These are phyloP conservation scores for Columbina picui DNA, from an alignment of 2,113 vertebrate genomes.

Conservation along the genomic window DNA sequence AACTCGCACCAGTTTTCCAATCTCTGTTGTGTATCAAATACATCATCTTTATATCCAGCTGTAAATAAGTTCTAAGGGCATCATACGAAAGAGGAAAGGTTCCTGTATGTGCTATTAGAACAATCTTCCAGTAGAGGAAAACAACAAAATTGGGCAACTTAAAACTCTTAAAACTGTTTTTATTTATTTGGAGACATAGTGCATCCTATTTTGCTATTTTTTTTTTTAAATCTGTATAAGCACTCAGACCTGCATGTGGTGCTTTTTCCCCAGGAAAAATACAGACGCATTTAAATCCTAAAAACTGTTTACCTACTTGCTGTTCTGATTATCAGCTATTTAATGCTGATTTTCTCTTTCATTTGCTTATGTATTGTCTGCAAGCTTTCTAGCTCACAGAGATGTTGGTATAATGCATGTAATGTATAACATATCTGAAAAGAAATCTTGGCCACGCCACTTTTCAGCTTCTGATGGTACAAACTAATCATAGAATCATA, in stretches of 20 bases:
- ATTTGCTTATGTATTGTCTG: background rate
- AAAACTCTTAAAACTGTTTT: background rate
- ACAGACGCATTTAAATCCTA: background rate
- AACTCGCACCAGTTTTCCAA: background rate
- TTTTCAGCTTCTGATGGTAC: background rate
- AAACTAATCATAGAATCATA: too few species aligned
- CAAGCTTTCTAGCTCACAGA: background rate
- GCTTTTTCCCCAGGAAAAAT: background rate
- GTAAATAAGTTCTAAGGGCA: constrained; percentile 4
- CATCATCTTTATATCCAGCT: background rate
- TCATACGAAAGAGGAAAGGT: background rate
- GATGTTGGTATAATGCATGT: fast-evolving
- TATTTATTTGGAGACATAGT: background rate
- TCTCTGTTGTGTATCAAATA: background rate
- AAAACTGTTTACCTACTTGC: background rate
- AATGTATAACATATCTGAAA: background rate
- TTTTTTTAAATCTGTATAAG: background rate
- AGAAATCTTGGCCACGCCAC: background rate
- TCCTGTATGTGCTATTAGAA: background rate
- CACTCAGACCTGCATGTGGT: background rate
- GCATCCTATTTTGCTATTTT: background rate
- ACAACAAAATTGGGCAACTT: background rate
- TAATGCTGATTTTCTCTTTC: background rate
- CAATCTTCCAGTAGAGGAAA: background rate
- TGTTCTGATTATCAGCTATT: background rate